Evolutionary conservation across 2,797 vertebrate species (phyloP), one percentile per base, ranked within the genome.

Genomic region (Oceanodroma leucorhoa): DNA sequence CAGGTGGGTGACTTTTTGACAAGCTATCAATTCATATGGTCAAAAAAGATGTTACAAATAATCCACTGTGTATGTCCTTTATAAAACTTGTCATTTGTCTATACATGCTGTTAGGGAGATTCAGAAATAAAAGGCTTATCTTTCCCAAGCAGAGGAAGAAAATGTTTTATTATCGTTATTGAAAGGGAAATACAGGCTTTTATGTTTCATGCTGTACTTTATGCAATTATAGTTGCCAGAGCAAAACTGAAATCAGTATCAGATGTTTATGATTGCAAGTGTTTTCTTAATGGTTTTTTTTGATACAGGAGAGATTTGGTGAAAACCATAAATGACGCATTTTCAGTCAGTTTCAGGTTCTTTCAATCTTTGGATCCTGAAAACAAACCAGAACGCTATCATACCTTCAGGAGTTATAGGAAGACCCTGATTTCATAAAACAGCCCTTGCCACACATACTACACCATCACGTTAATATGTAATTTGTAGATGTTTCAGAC

Each of bases 1-100:
- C 98, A 98, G 98, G 98, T 98, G 98, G 98, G 98, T 98, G 97
- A 96, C 94, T 93, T 95, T 98, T 96, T 87, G 88, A 95, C 41
- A 87, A 96, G 94, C 80, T 95, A 91, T 97, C 80, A n/a, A 90
- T 94, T 89, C 85, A 60, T 87, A 36, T 16, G 15, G 91, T 89
- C 75, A 95, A 86, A 77, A 77, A 48, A 94, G 24, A 34, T 51
- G 55, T 80, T 83, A n/a, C 45, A 86, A 84, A 78, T 89, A 87
- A 62, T 92, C 66, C 64, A 19, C 53, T 87, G 46, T 14, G 5
- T 94, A 11, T 89, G 83, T 77, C 75, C 61, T 95, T 75, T 64
- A 40, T 94, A 83, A 89, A 86, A 87, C 77, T 91, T 94, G 86
- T 92, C 29, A 32, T 81, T 50, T 93, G 93, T 58, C 80, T 54